Evolutionary conservation across 2,888 invertebrate species (phyloP).

Genomic region (Mythimna lalbum): DNA sequence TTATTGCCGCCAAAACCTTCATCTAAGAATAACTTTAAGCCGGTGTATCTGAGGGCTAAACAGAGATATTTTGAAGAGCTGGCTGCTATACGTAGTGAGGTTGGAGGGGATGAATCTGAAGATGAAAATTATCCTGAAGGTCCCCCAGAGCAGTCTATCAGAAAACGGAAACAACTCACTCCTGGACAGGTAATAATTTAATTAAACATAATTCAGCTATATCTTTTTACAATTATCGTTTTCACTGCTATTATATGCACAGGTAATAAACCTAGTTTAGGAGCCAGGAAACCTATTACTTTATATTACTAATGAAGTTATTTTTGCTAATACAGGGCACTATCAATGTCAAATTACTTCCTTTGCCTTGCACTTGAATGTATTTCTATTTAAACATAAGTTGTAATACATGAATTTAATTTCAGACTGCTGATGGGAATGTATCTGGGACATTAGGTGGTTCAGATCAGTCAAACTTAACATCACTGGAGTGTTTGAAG

Average conservation of each 20-base stretch:
- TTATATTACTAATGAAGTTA: neutral
- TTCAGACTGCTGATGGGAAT: conserved; percentile 81
- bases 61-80: conserved; percentile 92
- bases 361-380: neutral
- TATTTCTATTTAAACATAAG: neutral
- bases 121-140: conserved; percentile 95
- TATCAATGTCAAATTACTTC: neutral
- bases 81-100: conserved; percentile 92
- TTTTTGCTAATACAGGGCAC: neutral
- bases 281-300: too few relatives aligned
- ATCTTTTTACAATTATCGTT: neutral
- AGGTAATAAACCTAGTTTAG: too few relatives aligned
- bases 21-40: conserved; percentile 84
- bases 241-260: neutral
- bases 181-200: conserved; percentile 51
- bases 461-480: conserved; percentile 78
- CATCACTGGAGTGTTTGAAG: conserved; percentile 92
- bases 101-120: conserved; percentile 94
- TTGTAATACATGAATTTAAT: conserved; percentile 20
- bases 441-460: conserved; percentile 84
- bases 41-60: conserved; percentile 89
- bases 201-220: neutral
- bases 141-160: conserved; percentile 91
- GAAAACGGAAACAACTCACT: conserved; percentile 87
- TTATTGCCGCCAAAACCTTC: conserved; percentile 79